Evolutionary conservation across 2,113 vertebrate genomes (phyloP).

Genomic region (Panthera leo): DNA sequence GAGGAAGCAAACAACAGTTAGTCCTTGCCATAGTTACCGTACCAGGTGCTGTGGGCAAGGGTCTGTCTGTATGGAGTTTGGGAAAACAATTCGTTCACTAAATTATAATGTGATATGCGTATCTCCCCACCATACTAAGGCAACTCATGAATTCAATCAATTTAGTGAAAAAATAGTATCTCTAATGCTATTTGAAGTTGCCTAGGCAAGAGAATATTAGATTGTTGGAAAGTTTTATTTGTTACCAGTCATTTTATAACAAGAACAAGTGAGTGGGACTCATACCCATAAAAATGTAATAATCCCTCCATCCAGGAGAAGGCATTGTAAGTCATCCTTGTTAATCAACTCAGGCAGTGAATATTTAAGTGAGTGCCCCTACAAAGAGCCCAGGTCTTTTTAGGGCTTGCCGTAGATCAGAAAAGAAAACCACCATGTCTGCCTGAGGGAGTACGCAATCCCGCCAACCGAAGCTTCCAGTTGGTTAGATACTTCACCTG

Average conservation of each 20-base stretch:
- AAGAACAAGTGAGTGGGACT: not conserved
- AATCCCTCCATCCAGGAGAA: not conserved
- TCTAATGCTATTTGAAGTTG: not conserved
- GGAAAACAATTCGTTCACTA: not conserved
- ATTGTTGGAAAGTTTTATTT: not conserved
- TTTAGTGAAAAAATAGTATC: not conserved
- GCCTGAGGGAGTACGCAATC: not conserved
- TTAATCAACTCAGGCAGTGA: not conserved
- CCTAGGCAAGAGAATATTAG: not conserved
- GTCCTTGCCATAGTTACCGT: not conserved
- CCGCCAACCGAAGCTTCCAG: not conserved
- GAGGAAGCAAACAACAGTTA: not conserved
- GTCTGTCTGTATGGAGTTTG: not conserved
- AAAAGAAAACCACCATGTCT: not conserved
- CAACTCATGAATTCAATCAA: not conserved
- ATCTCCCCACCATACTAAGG: not conserved
- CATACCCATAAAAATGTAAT: not conserved
- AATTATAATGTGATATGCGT: not conserved
- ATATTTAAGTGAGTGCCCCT: not conserved
- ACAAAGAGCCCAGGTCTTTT: fast-evolving
- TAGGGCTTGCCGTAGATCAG: not conserved
- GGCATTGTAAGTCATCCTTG: not conserved
- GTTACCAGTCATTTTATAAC: not conserved
- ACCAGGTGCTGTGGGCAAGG: not conserved
- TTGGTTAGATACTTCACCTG: not conserved